Base-by-base conservation (phyloP, 2,113 vertebrate species). In the Cynocephalus volans region DNA sequence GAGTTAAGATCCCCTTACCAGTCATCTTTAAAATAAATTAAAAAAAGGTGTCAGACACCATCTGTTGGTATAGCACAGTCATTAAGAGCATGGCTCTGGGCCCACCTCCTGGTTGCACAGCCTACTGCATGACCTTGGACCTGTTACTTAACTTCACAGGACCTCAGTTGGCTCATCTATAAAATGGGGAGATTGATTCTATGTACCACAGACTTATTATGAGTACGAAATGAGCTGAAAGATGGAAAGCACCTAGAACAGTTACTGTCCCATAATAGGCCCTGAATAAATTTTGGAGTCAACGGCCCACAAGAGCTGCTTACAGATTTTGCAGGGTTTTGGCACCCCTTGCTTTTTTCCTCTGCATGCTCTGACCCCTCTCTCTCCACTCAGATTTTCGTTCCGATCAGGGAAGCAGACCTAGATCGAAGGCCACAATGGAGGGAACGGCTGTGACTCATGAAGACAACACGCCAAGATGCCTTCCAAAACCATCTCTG, bases 331-430 rank as follows among this genome's bases (percentile, higher is more conserved):
- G 3, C 62, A 6, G 45, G 4, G 15, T 50, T 58, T 45, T 58
- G 79, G 21, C 17, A 67, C 26, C 23, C 45, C n/a, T 4, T 45
- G 7, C 45, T 26, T 69, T 12, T 82, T 60, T 14, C 1, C 45
- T 88, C 23, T 48, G 69, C 19, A 56, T 3, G 52, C 69, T 31
- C 90, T 54, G 36, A 76, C 28, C 65, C 14, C 26, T 2, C 62
- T 14, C 41, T 54, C 52, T 36, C 28, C n/a, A 64, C 90, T 41
- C 96, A 99, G 99, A 96, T 99, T 99, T 95, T 98, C 90, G 54
- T 99, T 99, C 97, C 98, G 98, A 88, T 96, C 98, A 5, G 98
- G 98, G 89, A 99, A 99, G 96, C 76, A 96, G 97, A 92, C 64
- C 19, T 89, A 97, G 91, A 77, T 2, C 0, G 26, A 88, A 88